These are phyloP conservation scores for Stylophora pistillata DNA, from an alignment of 64 coral and sea anemone species.

Conservation along the genomic window DNA sequence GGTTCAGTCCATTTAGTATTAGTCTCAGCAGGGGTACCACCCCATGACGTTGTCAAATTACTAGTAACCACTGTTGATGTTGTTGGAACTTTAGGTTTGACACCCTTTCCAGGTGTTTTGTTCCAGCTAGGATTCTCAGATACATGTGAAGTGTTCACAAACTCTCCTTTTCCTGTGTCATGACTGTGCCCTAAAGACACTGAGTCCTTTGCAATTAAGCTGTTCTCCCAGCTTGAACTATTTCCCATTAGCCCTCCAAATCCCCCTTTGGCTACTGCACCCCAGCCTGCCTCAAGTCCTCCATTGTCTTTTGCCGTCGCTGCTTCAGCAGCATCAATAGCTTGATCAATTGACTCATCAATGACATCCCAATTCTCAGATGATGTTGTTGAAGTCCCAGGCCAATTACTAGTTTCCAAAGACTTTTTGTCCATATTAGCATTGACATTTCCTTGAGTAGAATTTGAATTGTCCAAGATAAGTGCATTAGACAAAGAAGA, in stretches of 20 bases:
- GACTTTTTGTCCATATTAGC: slow-evolving; percentile 40
- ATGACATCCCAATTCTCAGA: slow-evolving; percentile 49
- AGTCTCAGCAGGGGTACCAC: slow-evolving; percentile 88
- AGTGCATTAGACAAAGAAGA: slow-evolving; percentile 29
- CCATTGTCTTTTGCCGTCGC: slow-evolving; percentile 13
- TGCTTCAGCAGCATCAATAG: slow-evolving; percentile 89
- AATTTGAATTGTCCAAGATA: slow-evolving; percentile 14
- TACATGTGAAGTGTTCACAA: slow-evolving; percentile 41
- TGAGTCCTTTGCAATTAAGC: slow-evolving; percentile 35
- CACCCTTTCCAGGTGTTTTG: slow-evolving; percentile 97
- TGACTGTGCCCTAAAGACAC: background rate
- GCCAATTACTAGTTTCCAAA: slow-evolving; percentile 15
- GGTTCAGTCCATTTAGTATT: slow-evolving; percentile 75
- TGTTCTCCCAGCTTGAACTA: slow-evolving; percentile 50
- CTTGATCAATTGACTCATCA: slow-evolving; percentile 90
- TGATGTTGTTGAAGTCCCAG: slow-evolving; percentile 5
- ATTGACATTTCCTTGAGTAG: slow-evolving; percentile 26
- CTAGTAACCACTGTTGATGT: slow-evolving; percentile 1
- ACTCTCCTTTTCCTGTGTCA: slow-evolving; percentile 4
- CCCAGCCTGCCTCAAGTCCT: slow-evolving; percentile 64
- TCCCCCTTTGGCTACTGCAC: slow-evolving; percentile 76
- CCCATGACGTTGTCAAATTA: slow-evolving; percentile 77
- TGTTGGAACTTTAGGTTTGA: slow-evolving; percentile 69
- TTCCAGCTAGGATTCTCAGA: slow-evolving; percentile 73
- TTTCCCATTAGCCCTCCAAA: slow-evolving; percentile 85